Conservation (phyloP, 2,888 invertebrate genomes). For the Brenthis ino region DNA sequence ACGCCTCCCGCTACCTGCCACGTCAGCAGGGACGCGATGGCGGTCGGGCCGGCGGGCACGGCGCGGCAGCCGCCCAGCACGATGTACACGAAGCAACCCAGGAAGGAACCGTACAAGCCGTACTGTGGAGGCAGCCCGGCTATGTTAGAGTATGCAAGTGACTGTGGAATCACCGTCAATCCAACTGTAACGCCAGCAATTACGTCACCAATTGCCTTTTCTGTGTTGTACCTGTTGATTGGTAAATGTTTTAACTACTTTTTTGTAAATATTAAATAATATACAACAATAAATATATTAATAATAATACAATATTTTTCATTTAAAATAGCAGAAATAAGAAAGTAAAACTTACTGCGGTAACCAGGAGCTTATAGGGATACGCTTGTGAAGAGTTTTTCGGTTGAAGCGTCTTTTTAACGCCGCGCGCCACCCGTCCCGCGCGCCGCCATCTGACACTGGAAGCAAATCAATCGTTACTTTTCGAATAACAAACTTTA, state of each 20-base stretch:
- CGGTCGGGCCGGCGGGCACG: constrained; percentile 95
- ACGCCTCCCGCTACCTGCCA: constrained; percentile 88
- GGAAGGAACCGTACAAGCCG: constrained; percentile 96
- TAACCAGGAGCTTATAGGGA: constrained; percentile 90
- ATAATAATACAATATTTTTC: not conserved
- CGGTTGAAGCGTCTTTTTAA: constrained; percentile 83
- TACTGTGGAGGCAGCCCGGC: constrained; percentile 92
- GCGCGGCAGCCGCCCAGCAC: constrained; percentile 96
- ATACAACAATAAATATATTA: not conserved
- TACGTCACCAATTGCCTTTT: constrained; percentile 91
- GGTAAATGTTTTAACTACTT: not conserved
- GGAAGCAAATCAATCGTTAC: constrained; percentile 33
- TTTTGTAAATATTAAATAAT: not conserved
- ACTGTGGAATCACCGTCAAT: constrained; percentile 96
- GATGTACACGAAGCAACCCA: constrained; percentile 95
- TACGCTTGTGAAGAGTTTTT: constrained; percentile 86
- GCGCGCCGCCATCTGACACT: constrained; percentile 75
- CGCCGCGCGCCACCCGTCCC: constrained; percentile 64
- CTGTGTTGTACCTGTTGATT: constrained; percentile 81
- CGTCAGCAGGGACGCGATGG: constrained; percentile 93
- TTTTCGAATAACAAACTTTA: not conserved
- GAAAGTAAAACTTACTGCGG: constrained; percentile 75
- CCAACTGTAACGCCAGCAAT: constrained; percentile 96
- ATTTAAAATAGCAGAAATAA: not conserved
- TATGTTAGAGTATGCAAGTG: constrained; percentile 90